A percentile compares a stretch with the other conserved stretches of the same genome.
Evolutionary conservation across 2,888 invertebrate genomes (phyloP).

Genomic region (Lycocerus yunnanus): DNA sequence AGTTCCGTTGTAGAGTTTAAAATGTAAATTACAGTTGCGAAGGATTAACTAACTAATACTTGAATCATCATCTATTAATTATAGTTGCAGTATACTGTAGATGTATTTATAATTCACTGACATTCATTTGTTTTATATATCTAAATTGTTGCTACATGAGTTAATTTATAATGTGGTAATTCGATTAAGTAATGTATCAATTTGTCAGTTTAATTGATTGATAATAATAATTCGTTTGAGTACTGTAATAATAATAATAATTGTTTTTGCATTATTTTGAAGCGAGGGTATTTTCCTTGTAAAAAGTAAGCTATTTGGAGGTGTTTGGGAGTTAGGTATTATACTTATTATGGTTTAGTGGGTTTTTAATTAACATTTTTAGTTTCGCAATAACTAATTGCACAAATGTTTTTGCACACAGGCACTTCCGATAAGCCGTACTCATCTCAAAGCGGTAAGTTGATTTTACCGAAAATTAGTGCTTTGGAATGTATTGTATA

Average conservation of each 20-base stretch:
- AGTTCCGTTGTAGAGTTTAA: background rate
- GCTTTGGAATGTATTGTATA: background rate
- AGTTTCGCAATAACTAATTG: constrained; percentile 18
- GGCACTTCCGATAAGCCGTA: constrained; percentile 24
- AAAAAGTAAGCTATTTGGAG: background rate
- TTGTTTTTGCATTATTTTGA: too few relatives aligned
- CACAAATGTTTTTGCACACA: constrained; percentile 23
- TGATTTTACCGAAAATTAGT: constrained; percentile 2
- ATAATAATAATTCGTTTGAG: background rate
- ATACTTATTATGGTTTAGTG: background rate
- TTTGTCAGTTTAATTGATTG: background rate
- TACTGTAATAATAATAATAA: background rate
- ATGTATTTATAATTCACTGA: background rate
- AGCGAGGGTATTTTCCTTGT: background rate
- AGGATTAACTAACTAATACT: background rate
- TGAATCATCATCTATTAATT: background rate
- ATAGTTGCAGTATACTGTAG: background rate
- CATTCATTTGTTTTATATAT: background rate
- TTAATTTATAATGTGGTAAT: background rate
- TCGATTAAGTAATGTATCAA: background rate
- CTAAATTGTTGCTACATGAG: background rate
- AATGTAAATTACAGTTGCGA: background rate
- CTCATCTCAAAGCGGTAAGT: constrained; percentile 27
- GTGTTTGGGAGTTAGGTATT: background rate
- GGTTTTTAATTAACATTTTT: background rate